These are phyloP conservation scores for Noturus placidus DNA, from an alignment of 2,113 vertebrate species.

Conservation along the genomic window DNA sequence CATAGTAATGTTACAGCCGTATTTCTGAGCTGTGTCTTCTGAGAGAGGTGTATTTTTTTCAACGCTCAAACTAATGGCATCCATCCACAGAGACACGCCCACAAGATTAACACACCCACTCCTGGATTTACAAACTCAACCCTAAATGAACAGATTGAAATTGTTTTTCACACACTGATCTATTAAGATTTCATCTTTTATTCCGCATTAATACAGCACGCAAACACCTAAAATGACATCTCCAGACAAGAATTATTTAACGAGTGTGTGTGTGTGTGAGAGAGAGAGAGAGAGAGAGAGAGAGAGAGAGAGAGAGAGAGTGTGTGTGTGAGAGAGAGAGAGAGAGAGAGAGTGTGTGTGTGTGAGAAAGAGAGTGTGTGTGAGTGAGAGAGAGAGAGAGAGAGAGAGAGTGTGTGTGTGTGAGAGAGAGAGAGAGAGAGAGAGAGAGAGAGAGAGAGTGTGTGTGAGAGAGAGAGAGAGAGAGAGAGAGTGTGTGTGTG, in stretches of 20 bases:
- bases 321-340: neutral
- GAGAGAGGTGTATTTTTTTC: too few species aligned
- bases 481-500: too few species aligned
- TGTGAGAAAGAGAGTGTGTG: too few species aligned
- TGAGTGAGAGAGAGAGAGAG: conserved; percentile 23
- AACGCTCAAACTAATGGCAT: neutral
- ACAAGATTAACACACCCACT: neutral
- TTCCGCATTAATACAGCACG: neutral
- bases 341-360: too few species aligned
- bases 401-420: too few species aligned
- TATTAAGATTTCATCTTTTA: neutral
- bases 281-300: too few species aligned
- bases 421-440: too few species aligned
- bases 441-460: too few species aligned
- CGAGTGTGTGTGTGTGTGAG: neutral
- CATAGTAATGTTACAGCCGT: neutral
- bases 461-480: too few species aligned
- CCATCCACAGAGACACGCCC: neutral
- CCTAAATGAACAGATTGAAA: neutral
- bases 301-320: too few species aligned
- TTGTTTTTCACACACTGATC: neutral
- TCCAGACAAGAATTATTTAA: neutral
- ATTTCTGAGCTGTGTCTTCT: neutral
- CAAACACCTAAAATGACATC: neutral
- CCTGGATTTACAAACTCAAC: neutral